Evolutionary conservation across 2,113 vertebrate species (phyloP), one percentile per base, ranked within the genome.

Genomic region (Eurystomus gularis): DNA sequence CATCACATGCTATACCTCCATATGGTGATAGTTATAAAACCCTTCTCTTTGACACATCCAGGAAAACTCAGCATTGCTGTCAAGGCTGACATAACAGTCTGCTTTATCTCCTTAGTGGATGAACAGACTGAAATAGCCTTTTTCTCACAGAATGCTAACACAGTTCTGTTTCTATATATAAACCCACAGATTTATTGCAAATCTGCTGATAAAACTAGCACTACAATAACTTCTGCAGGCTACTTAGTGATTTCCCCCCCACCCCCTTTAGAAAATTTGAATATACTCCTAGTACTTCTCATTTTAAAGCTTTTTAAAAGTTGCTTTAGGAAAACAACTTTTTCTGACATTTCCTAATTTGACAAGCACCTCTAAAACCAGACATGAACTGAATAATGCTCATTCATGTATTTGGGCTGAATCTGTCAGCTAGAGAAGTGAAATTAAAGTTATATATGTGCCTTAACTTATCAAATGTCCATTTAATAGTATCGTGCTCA

Each of bases 71-170:
- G 75, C 77, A 82, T 58, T 82, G 75, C 87, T 93, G 88, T 86
- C 88, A 92, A 86, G 72, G 82, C 90, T 96, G 88, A 78, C 90
- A 83, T 66, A 94, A 93, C 64, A 94, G 79, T 71, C 80, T 93
- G 88, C 15, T 93, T 94, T 84, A 81, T 92, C 88, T 95, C 69
- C 72, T 92, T 76, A 82, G 61, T 52, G 69, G 69, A 84, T 57
- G 76, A 95, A 57, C 80, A 78, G 92, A 78, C 88, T 60, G 88
- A 96, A 97, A 97, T 94, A 94, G 65, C 57, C 60, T 86, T 86
- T 94, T 90, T 84, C 72, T 89, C 88, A 75, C 80, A 64, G 80
- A 95, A 93, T 92, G 61, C 52, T 92, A 90, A 75, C 65, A 76
- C 31, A 68, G 86, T 54, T 88, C 68, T 86, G 14, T 68, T 92